phyloP scores from a whole-genome alignment of 2,797 vertebrate species.

The Danio albolineatus region DNA sequence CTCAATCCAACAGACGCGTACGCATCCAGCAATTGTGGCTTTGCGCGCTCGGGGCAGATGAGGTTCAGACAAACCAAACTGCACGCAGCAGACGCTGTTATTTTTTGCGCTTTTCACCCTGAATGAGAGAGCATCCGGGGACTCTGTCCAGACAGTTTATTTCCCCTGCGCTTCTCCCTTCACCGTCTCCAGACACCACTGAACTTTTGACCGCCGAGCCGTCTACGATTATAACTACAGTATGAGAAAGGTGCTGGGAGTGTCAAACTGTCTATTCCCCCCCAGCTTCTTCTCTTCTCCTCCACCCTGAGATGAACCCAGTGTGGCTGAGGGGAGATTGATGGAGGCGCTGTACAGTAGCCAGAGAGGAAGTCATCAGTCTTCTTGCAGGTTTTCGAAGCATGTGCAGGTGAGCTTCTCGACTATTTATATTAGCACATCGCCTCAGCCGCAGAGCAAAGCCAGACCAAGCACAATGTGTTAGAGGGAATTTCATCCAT shows the following conservation, averaged over 20 bases:
- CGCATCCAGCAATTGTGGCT: conserved; percentile 27
- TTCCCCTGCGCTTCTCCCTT: conserved; percentile 64
- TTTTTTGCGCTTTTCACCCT: conserved; percentile 64
- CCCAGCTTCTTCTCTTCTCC: neutral
- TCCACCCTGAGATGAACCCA: conserved; percentile 56
- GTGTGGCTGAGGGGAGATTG: conserved; percentile 54
- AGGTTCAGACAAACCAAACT: conserved; percentile 46
- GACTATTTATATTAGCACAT: conserved; percentile 66
- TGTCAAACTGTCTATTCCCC: conserved; percentile 37
- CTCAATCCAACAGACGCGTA: conserved; percentile 28
- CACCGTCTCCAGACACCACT: conserved; percentile 60
- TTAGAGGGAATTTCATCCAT: conserved; percentile 48
- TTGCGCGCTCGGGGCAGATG: conserved; percentile 16
- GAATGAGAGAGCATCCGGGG: conserved; percentile 50
- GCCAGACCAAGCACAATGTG: conserved; percentile 67
- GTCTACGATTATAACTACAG: conserved; percentile 44
- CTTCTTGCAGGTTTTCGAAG: conserved; percentile 59
- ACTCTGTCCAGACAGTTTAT: conserved; percentile 68
- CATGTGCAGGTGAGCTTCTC: conserved; percentile 68
- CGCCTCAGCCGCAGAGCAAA: conserved; percentile 64
- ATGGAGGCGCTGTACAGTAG: conserved; percentile 66
- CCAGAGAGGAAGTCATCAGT: conserved; percentile 72
- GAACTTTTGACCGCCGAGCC: conserved; percentile 56
- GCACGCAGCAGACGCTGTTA: conserved; percentile 44
- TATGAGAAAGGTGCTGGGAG: conserved; percentile 49